Base-by-base conservation (phyloP, 2,888 invertebrate genomes). In the Volucella bombylans region DNA sequence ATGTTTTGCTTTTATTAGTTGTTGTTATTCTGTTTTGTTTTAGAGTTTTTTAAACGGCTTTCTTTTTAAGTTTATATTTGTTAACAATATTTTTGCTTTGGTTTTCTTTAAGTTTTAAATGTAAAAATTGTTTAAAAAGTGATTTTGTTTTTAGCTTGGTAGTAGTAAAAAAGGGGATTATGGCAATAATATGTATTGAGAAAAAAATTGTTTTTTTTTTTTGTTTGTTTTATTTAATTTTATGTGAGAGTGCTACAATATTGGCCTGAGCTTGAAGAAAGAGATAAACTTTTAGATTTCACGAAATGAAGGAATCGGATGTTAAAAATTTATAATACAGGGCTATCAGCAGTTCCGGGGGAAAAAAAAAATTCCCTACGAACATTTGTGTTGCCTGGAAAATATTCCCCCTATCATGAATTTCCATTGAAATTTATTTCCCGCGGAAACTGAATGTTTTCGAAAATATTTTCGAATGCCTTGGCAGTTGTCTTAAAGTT, bases 101-200 rank as follows among this genome's bases (percentile, higher is more conserved):
- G 23, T 23, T 72, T 12, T 50, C 10, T 76, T 43, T 68, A 49
- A 12, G 57, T 83, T 11, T 61, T 38, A 39, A 47, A 79, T 69
- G 39, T 64, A 79, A 79, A 31, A 65, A 41, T 31, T 43, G 59
- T 55, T 76, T 69, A 73, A 61, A 74, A 74, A 71, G 43, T 64
- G 31, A 31, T 31, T 6, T 31, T 31, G 31, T 61, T 64, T 23
- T 57, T 69, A 69, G 78, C 68, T 79, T 73, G 50, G 43, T 73
- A 65, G 55, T 45, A 68, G 62, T 61, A 45, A 23, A 73, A 54
- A 50, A 50, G 10, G 45, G 43, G 15, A n/a, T 68, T 15, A 59
- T 59, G 12, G 50, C 43, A 68, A 64, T 8, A 9, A 55, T 15
- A 23, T 23, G 18, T 23, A 41, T 15, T 71, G 65, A 11, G 54